These are phyloP conservation scores for Uria aalge DNA, from an alignment of 2,113 vertebrate species.

Conservation along the genomic window DNA sequence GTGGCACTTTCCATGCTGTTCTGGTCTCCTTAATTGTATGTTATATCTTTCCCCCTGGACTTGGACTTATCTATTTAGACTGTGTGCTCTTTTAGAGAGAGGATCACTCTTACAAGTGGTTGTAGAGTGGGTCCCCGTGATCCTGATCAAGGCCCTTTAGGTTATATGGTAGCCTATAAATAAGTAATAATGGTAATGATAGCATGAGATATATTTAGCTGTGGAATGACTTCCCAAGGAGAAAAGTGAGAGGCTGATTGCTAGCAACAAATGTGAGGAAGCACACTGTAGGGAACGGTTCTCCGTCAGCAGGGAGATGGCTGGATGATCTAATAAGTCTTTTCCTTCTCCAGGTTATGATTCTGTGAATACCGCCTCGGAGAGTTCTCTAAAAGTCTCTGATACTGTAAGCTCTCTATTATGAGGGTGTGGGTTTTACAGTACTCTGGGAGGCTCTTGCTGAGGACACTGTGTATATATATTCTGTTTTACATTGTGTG, in stretches of 20 bases:
- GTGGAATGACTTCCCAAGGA: constrained; percentile 40
- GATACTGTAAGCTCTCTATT: constrained; percentile 42
- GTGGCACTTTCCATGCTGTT: background rate
- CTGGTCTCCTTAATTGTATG: background rate
- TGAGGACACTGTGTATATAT: constrained; percentile 51
- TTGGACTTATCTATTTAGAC: background rate
- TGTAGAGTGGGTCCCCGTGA: background rate
- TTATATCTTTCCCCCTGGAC: background rate
- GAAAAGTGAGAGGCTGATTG: background rate
- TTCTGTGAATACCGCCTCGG: constrained; percentile 10
- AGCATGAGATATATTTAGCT: constrained; percentile 16
- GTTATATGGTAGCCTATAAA: background rate
- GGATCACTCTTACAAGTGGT: background rate
- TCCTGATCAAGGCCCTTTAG: constrained; percentile 20
- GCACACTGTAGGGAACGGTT: constrained; percentile 4
- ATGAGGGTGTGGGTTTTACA: constrained; percentile 41
- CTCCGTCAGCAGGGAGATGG: constrained; percentile 5
- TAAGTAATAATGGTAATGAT: constrained; percentile 45
- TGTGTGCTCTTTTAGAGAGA: background rate
- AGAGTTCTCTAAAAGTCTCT: constrained; percentile 48
- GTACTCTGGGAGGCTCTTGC: constrained; percentile 13
- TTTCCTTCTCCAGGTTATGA: constrained; percentile 48
- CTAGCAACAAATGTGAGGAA: constrained; percentile 34
- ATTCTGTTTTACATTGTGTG: constrained; percentile 50
- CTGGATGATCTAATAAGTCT: constrained; percentile 53